A percentile compares a stretch with the other conserved stretches of the same genome.
Evolutionary conservation across 2,113 vertebrate genomes (phyloP).

Genomic region (Scatophagus argus): DNA sequence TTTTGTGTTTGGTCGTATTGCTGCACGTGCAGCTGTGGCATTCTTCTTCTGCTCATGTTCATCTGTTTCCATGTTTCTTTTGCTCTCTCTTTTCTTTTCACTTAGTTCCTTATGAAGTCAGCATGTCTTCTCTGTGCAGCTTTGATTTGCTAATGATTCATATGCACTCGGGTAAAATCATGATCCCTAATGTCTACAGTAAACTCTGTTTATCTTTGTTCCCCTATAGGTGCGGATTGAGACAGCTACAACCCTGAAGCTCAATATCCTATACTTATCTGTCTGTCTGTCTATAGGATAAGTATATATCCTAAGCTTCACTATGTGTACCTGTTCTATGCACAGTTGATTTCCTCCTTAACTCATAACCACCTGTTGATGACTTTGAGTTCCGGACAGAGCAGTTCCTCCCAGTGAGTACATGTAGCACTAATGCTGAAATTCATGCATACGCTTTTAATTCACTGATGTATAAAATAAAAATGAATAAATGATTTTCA

Average conservation of each 20-base stretch:
- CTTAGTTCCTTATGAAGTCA: neutral
- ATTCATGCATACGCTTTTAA: neutral
- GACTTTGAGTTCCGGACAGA: slow-evolving; percentile 98
- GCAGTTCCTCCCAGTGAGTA: slow-evolving; percentile 94
- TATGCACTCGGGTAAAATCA: neutral
- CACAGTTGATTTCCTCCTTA: slow-evolving; percentile 79
- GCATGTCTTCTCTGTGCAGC: neutral
- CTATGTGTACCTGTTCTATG: neutral
- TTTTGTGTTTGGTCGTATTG: neutral
- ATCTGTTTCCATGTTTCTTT: neutral
- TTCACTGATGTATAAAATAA: neutral
- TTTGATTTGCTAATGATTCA: neutral
- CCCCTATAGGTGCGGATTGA: slow-evolving; percentile 93
- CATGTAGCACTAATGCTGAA: neutral
- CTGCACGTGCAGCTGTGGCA: neutral
- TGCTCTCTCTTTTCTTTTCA: neutral
- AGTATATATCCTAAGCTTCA: too few relatives aligned
- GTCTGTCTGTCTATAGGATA: too few relatives aligned
- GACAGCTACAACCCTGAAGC: slow-evolving; percentile 95
- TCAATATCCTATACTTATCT: slow-evolving; percentile 91
- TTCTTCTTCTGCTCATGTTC: slow-evolving; percentile 3
- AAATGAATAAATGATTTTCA: neutral
- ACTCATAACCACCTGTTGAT: slow-evolving; percentile 90
- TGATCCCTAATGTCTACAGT: neutral
- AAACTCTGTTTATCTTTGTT: neutral